Evolutionary conservation across 1,140 invertebrate species (phyloP), one percentile per base, ranked within the genome.

Genomic region (Zaprionus capensis): DNA sequence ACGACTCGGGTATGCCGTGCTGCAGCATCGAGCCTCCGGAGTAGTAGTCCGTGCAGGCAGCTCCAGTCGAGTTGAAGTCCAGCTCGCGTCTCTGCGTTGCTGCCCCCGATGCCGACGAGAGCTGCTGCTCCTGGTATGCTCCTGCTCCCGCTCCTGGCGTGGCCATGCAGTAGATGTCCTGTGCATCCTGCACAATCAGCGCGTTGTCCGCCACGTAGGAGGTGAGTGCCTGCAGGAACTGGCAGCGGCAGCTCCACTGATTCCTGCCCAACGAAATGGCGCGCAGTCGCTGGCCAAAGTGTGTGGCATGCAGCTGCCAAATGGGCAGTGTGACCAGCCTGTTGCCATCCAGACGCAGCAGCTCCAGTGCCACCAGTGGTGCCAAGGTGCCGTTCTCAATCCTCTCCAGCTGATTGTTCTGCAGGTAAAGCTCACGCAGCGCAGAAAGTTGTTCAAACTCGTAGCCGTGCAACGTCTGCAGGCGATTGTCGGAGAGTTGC

Each of bases 201-300:
- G 95, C 95, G 88, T 97, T 97, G 82, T 97, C 96, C 7, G 95
- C 95, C 38, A 98, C 95, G 95, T 97, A 98, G 34, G 95, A 94
- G 46, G 97, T 96, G 65, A 98, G 94, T 66, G 97, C 96, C 92
- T 98, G 97, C 53, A 98, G 94, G 92, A 97, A 98, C 87, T 97
- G 96, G 93, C 97, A 99, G 57, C 97, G 96, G 90, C 98, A 99
- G 31, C 96, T 97, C 97, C 97, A 98, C 3, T 95, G 95, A 92
- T 99, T 99, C 62, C 96, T 95, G 0, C 96, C 96, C 9, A 99
- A 93, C 1, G 95, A 95, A 14, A 98, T 91, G 72, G 96, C 95
- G 44, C 94, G 94, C 65, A 99, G 93, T 38, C 95, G 93, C 61
- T 93, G 93, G 17, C 85, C 85, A 61, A 92, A 92, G 36, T 91